phyloP scores from a whole-genome alignment of 2,888 invertebrate species.

The Anagyrus pseudococci region DNA sequence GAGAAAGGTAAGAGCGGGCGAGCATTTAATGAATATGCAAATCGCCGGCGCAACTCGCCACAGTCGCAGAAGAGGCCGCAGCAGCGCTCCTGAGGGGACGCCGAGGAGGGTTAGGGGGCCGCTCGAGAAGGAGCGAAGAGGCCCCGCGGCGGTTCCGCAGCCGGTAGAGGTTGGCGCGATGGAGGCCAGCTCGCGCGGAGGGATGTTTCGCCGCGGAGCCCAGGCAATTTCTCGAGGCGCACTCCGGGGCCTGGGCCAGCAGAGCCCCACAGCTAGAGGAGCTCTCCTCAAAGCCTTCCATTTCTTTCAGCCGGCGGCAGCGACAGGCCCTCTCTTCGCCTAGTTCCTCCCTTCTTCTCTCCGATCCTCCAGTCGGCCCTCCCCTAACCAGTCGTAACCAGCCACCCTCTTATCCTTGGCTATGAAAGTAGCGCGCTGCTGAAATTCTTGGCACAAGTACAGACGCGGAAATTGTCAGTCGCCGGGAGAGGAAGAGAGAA shows the following conservation, averaged over 20 bases:
- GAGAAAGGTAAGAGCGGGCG: slow-evolving; percentile 8
- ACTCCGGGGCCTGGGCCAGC: not conserved
- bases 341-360: not conserved
- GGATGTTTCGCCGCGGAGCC: too few species aligned
- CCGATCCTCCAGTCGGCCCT: not conserved
- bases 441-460: slow-evolving; percentile 35
- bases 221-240: not conserved
- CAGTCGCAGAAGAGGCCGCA: slow-evolving; percentile 42
- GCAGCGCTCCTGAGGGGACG: not conserved
- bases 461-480: slow-evolving; percentile 36
- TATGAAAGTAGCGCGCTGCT: slow-evolving; percentile 14
- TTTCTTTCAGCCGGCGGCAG: too few species aligned
- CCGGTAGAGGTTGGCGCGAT: too few species aligned
- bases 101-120: not conserved
- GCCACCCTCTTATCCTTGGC: not conserved
- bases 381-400: too few species aligned
- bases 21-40: slow-evolving; percentile 58
- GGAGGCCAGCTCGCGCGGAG: too few species aligned
- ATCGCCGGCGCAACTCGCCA: slow-evolving; percentile 48
- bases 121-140: slow-evolving; percentile 3
- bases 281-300: not conserved
- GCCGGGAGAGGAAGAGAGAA: slow-evolving; percentile 1
- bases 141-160: not conserved
- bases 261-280: slow-evolving; percentile 1
- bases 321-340: not conserved